Conservation (phyloP, 2,113 vertebrate species). For the Girardinichthys multiradiatus region DNA sequence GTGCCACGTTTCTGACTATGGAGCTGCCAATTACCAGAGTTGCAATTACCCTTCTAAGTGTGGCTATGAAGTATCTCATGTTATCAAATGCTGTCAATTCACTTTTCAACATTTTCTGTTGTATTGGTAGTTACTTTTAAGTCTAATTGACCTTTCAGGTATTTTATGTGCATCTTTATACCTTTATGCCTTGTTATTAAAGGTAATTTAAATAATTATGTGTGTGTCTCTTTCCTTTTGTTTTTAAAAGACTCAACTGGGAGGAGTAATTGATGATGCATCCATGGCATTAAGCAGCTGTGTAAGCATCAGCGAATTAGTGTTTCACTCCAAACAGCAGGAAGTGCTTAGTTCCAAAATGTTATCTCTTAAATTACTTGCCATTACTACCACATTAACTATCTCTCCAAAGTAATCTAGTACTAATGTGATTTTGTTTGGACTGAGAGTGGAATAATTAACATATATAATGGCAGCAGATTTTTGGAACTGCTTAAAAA, state of each 20-base stretch:
- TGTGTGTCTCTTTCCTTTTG: background rate
- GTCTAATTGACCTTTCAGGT: background rate
- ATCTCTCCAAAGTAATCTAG: conserved; percentile 14
- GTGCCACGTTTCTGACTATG: too few relatives aligned
- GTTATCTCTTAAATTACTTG: conserved; percentile 11
- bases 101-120: conserved; percentile 2
- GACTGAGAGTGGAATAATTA: background rate
- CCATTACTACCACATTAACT: conserved; percentile 15
- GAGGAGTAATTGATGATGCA: background rate
- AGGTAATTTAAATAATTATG: too few relatives aligned
- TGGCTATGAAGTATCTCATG: conserved; percentile 22
- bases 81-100: conserved; percentile 26
- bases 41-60: conserved; percentile 38
- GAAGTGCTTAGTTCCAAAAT: conserved; percentile 12
- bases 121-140: conserved; percentile 9
- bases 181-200: background rate
- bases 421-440: background rate
- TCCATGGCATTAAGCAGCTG: background rate
- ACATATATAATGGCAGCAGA: background rate
- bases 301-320: conserved; percentile 1
- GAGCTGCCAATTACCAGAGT: too few relatives aligned
- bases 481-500: background rate
- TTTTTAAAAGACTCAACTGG: background rate
- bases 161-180: background rate
- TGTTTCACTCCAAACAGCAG: conserved; percentile 28